Evolutionary conservation across 2,888 invertebrate species (phyloP), one percentile per base, ranked within the genome.

Genomic region (Platynereis dumerilii): DNA sequence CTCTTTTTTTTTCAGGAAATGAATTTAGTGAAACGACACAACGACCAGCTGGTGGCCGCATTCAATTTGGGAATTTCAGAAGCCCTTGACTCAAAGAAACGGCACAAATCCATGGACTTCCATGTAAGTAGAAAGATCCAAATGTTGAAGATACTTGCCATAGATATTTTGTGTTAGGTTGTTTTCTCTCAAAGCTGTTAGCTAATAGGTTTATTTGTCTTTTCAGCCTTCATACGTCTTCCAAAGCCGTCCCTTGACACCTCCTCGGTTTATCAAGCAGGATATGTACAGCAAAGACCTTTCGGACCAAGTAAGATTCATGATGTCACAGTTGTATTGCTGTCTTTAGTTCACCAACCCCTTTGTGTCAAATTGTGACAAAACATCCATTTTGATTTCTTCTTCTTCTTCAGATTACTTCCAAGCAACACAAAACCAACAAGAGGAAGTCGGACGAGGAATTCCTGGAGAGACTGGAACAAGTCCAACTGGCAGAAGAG

Each of bases 401-500:
- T 34, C 5, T 34, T 34, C 12, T 34, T 12, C 5, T 34, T 34
- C 34, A 34, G 34, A 34, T 34, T 12, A 34, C 34, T 34, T 34
- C 34, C 34, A 34, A 34, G 34, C 34, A 34, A 34, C 5, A 12
- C 34, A 34, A 34, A 34, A 34, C 69, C n/a, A 72, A 71, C 54
- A 80, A 77, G 68, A 70, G 70, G 54, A 75, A 75, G 66, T 72
- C 79, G 44, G 82, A 82, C 70, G 80, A 80, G 63, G 78, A 80
- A 17, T 82, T 83, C 69, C 66, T 83, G 24, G 83, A 81, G 63
- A 74, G 82, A 64, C 69, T 83, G 48, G 84, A 84, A 71, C 84
- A 84, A 72, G 79, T 82, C 7, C 83, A 83, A 66, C 70, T 84
- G 48, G 83, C 84, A 39, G 83, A 83, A 66, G 83, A 83, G 83